Evolutionary conservation across 2,888 invertebrate species (phyloP).

Genomic region (Plebejus anna): DNA sequence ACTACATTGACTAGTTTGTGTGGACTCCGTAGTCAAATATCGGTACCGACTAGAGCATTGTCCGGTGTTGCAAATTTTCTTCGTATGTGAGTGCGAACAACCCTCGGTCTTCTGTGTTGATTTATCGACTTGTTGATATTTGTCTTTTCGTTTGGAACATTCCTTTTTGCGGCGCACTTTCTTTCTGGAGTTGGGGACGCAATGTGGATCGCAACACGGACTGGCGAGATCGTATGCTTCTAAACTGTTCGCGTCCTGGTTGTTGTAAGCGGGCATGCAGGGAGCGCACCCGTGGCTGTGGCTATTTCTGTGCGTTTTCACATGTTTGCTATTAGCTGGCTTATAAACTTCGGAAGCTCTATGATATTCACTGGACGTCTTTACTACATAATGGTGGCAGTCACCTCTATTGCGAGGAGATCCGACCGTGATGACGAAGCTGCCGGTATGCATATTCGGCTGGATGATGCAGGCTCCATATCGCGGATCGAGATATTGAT

Average conservation of each 20-base stretch:
- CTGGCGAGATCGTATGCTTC: slow-evolving; percentile 93
- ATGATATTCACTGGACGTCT: slow-evolving; percentile 59
- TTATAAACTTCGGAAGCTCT: slow-evolving; percentile 60
- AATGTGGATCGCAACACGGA: slow-evolving; percentile 92
- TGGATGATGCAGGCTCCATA: slow-evolving; percentile 85
- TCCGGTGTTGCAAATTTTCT: slow-evolving; percentile 63
- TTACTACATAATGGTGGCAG: slow-evolving; percentile 85
- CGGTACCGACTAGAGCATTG: slow-evolving; percentile 74
- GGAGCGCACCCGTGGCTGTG: slow-evolving; percentile 84
- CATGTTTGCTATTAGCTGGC: slow-evolving; percentile 55
- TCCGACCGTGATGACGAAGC: slow-evolving; percentile 86
- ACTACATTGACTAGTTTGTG: slow-evolving; percentile 88
- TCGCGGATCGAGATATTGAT: slow-evolving; percentile 85
- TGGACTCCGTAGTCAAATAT: slow-evolving; percentile 83
- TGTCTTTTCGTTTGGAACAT: slow-evolving; percentile 81
- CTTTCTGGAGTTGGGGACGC: slow-evolving; percentile 84
- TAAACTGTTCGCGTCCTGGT: slow-evolving; percentile 87
- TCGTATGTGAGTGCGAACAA: slow-evolving; percentile 69
- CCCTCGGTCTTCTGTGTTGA: slow-evolving; percentile 69
- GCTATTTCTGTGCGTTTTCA: slow-evolving; percentile 57
- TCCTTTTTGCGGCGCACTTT: slow-evolving; percentile 78
- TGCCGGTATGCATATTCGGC: slow-evolving; percentile 82
- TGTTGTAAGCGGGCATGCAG: slow-evolving; percentile 82
- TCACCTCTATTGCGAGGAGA: slow-evolving; percentile 83
- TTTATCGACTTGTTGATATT: slow-evolving; percentile 75